Evolutionary conservation across 2,888 invertebrate species (phyloP).

Genomic region (Mesorhabditis belari): DNA sequence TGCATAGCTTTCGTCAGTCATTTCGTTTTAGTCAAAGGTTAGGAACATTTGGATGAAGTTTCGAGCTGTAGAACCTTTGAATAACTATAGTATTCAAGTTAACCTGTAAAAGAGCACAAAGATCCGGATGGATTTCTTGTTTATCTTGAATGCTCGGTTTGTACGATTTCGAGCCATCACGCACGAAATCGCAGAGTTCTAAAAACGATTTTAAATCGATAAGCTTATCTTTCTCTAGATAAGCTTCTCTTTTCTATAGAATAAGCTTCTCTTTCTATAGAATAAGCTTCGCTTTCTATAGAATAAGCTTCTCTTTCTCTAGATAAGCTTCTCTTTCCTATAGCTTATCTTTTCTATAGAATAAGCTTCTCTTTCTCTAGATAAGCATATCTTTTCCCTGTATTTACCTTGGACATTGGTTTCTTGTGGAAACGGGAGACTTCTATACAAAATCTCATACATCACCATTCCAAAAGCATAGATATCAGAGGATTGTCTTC

Average conservation of each 20-base stretch:
- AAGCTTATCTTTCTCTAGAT: neutral
- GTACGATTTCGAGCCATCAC: conserved; percentile 37
- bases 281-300: neutral
- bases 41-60: too few relatives aligned
- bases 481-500: conserved; percentile 46
- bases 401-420: conserved; percentile 23
- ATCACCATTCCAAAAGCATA: conserved; percentile 48
- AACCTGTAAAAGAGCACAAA: conserved; percentile 25
- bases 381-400: neutral
- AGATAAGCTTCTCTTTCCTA: neutral
- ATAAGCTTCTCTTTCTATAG: neutral
- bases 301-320: neutral
- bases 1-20: too few relatives aligned
- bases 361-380: too few relatives aligned
- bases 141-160: conserved; percentile 41
- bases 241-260: too few relatives aligned
- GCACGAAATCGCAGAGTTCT: conserved; percentile 41
- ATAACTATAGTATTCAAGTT: too few relatives aligned
- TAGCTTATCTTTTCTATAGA: too few relatives aligned
- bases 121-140: conserved; percentile 45
- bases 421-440: conserved; percentile 31
- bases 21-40: too few relatives aligned
- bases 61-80: too few relatives aligned
- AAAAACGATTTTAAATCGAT: conserved; percentile 5
- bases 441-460: conserved; percentile 44